phyloP scores from a whole-genome alignment of 2,888 invertebrate genomes.

The Ctena decussata region DNA sequence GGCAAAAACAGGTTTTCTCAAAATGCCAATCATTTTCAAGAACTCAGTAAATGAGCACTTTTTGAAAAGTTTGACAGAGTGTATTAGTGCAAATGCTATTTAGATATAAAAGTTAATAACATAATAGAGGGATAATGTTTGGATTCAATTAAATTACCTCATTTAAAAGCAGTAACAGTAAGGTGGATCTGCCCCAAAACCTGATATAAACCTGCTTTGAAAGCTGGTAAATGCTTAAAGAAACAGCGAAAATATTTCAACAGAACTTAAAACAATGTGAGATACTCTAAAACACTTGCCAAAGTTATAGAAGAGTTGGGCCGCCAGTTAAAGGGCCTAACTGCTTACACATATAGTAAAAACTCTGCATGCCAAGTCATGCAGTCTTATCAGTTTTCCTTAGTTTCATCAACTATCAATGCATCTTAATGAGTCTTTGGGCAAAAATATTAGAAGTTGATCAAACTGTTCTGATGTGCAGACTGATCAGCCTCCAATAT shows the following conservation, averaged over 20 bases:
- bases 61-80: not conserved
- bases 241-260: not conserved
- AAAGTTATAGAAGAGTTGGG: too few species aligned
- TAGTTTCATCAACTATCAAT: too few species aligned
- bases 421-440: too few species aligned
- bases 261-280: not conserved
- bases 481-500: too few species aligned
- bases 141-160: conserved; percentile 12
- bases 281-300: not conserved
- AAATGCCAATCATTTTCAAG: too few species aligned
- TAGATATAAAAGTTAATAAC: conserved; percentile 22
- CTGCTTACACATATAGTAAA: too few species aligned
- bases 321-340: too few species aligned
- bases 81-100: not conserved
- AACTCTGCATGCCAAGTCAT: too few species aligned
- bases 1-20: too few species aligned
- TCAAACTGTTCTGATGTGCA: too few species aligned
- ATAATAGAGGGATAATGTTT: conserved; percentile 14
- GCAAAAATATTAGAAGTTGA: too few species aligned
- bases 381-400: too few species aligned
- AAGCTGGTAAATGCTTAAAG: not conserved
- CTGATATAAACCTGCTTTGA: not conserved
- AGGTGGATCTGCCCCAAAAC: not conserved
- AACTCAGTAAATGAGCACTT: not conserved
- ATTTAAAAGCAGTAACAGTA: not conserved